Evolutionary conservation across 1,140 invertebrate genomes (phyloP).

Genomic region (Tetramorium parvispinum): DNA sequence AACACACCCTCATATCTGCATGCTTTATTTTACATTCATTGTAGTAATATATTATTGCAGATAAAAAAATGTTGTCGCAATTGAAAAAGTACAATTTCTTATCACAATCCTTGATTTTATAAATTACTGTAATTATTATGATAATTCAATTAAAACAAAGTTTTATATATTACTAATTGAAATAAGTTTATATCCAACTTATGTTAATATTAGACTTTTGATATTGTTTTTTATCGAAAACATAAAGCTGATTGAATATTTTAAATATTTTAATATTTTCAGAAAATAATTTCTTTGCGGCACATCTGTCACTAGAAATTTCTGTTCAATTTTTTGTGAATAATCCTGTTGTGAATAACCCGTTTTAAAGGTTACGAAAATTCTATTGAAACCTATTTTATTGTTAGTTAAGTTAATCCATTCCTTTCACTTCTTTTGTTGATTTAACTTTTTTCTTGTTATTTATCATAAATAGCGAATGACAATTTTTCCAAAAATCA

Average conservation of each 20-base stretch:
- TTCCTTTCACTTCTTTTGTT: neutral
- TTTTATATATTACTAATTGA: neutral
- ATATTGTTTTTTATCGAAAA: no score
- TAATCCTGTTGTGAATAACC: neutral
- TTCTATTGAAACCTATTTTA: neutral
- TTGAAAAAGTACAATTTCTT: neutral
- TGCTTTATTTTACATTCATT: neutral
- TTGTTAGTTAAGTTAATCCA: neutral
- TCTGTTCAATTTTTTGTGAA: neutral
- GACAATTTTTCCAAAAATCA: neutral
- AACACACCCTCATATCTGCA: slow-evolving; percentile 20
- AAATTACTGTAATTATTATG: neutral
- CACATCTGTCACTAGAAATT: neutral
- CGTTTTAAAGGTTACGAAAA: neutral
- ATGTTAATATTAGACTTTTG: neutral
- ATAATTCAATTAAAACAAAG: neutral
- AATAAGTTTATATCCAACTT: neutral
- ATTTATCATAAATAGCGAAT: neutral
- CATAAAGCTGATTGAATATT: no score
- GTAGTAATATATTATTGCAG: neutral
- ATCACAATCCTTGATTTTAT: neutral
- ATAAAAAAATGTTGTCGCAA: neutral
- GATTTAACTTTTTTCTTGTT: neutral
- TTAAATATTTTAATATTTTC: no score
- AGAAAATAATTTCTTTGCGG: neutral